Percentiles rank a stretch among this genome's conserved stretches.
Conservation (phyloP, 2,888 invertebrate genomes). For the Galeruca laticollis region DNA sequence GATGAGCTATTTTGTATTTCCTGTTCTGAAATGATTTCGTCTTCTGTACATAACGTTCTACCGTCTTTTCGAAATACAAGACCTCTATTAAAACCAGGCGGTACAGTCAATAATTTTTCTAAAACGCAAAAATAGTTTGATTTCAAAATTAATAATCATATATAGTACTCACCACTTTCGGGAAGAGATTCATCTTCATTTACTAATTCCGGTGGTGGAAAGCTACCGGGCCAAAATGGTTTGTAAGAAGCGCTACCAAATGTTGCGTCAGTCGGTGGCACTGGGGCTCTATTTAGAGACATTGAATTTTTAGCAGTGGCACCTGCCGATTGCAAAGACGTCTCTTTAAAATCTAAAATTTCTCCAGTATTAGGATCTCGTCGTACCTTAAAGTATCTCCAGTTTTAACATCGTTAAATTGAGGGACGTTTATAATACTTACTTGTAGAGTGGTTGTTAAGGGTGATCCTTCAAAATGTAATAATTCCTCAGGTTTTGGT, state of each 20-base stretch:
- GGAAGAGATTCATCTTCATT: conserved; percentile 64
- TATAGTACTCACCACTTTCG: conserved; percentile 43
- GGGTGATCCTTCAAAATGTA: conserved; percentile 69
- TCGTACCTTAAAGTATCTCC: conserved; percentile 68
- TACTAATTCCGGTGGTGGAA: conserved; percentile 69
- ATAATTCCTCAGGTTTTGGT: conserved; percentile 69
- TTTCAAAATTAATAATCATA: background rate
- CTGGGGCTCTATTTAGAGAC: conserved; percentile 84
- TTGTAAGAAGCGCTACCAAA: conserved; percentile 83
- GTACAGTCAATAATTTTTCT: conserved; percentile 64
- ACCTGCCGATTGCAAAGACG: conserved; percentile 71
- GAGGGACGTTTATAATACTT: conserved; percentile 33
- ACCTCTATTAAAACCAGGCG: conserved; percentile 77
- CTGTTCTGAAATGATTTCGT: conserved; percentile 23
- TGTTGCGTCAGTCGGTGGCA: conserved; percentile 77
- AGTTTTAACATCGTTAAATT: background rate
- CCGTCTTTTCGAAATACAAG: conserved; percentile 72
- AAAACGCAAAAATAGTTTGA: conserved; percentile 20
- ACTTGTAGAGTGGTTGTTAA: conserved; percentile 70
- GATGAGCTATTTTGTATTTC: conserved; percentile 55
- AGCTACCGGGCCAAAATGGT: conserved; percentile 91
- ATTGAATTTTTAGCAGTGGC: conserved; percentile 80
- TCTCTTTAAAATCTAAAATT: conserved; percentile 77
- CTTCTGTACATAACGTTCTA: conserved; percentile 38
- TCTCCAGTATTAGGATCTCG: conserved; percentile 83